phyloP scores from a whole-genome alignment of 2,113 vertebrate genomes.

The Tympanuchus pallidicinctus region DNA sequence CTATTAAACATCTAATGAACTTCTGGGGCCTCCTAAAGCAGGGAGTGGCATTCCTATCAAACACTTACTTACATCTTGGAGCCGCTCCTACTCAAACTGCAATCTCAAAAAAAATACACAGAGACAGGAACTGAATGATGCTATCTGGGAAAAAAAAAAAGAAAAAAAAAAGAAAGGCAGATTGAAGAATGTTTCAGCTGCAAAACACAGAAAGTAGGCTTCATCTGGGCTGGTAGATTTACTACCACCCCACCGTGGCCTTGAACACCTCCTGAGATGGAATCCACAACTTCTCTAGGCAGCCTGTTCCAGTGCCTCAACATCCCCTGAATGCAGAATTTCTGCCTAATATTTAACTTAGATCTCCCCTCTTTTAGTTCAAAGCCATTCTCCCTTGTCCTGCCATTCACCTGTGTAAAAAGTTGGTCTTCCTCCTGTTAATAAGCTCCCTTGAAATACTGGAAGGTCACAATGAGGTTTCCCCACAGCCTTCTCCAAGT shows the following conservation, averaged over 20 bases:
- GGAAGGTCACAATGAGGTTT: background rate
- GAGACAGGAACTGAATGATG: background rate
- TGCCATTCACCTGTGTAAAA: background rate
- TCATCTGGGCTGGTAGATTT: background rate
- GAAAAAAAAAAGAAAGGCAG: background rate
- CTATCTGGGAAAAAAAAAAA: background rate
- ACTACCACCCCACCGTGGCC: background rate
- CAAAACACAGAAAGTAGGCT: background rate
- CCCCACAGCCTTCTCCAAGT: background rate
- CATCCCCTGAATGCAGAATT: background rate
- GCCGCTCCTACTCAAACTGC: background rate
- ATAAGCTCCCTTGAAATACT: background rate
- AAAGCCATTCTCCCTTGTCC: background rate
- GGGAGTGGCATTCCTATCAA: background rate
- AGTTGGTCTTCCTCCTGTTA: background rate
- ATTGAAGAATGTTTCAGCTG: background rate
- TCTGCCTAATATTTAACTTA: background rate
- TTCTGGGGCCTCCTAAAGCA: constrained; percentile 41
- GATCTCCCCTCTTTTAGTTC: background rate
- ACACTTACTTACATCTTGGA: background rate
- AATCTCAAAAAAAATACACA: background rate
- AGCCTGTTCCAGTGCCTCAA: background rate
- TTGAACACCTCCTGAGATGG: background rate
- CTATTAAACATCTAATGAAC: constrained; percentile 49
- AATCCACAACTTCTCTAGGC: background rate